A percentile compares a stretch with the other conserved stretches of the same genome.
phyloP scores from a whole-genome alignment of 1,140 invertebrate genomes.

The Zaprionus taronus region DNA sequence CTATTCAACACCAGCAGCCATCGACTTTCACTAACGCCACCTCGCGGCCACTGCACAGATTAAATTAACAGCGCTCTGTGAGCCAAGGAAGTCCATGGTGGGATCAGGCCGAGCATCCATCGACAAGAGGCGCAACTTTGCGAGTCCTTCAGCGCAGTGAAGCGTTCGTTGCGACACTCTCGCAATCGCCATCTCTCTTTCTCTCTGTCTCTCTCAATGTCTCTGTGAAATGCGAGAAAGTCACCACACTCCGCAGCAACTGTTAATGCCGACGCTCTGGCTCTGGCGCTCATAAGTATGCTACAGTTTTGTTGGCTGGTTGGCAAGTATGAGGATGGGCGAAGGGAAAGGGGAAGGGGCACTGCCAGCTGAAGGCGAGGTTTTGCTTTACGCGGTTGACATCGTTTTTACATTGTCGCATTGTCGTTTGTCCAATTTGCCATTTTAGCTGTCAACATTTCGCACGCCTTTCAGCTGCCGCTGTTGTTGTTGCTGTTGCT shows the following conservation, averaged over 20 bases:
- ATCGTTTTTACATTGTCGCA: conserved; percentile 30
- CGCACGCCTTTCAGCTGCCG: conserved; percentile 39
- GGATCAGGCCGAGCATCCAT: conserved; percentile 45
- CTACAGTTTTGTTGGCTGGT: conserved; percentile 23
- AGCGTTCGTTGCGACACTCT: conserved; percentile 31
- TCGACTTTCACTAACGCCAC: conserved; percentile 73
- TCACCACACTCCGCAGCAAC: conserved; percentile 62
- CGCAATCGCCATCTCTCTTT: not conserved
- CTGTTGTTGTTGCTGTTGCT: conserved; percentile 8
- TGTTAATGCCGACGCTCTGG: conserved; percentile 51
- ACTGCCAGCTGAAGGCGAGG: conserved; percentile 35
- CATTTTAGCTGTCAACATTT: conserved; percentile 72
- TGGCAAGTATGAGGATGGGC: too few relatives aligned
- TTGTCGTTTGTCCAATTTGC: conserved; percentile 69
- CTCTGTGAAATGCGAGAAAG: conserved; percentile 64
- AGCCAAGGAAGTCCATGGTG: conserved; percentile 60
- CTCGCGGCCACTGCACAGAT: conserved; percentile 73
- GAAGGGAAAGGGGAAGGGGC: not conserved
- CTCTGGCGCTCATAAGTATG: conserved; percentile 35
- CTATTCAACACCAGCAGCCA: conserved; percentile 57
- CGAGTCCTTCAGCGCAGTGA: conserved; percentile 51
- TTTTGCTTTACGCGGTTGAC: conserved; percentile 62
- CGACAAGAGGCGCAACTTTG: conserved; percentile 1
- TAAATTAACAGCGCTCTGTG: conserved; percentile 76
- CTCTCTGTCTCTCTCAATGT: not conserved